These are phyloP conservation scores for Ips typographus DNA, from an alignment of 1,140 invertebrate species.

Conservation along the genomic window DNA sequence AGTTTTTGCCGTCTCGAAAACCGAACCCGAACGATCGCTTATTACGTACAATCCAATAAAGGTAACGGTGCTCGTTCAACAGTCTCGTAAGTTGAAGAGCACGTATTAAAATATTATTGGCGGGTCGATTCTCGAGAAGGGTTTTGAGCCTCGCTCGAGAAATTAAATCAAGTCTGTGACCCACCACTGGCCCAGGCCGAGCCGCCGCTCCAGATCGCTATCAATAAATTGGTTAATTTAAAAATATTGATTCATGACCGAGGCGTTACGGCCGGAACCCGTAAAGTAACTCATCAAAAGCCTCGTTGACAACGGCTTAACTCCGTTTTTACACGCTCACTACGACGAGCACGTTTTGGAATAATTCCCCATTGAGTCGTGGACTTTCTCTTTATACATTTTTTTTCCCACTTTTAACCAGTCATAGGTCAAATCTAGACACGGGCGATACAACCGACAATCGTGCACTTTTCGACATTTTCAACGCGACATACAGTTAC, in stretches of 20 bases:
- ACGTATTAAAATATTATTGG: too few species aligned
- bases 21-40: neutral
- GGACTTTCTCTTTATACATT: neutral
- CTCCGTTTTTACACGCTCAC: constrained; percentile 35
- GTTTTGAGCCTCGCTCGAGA: too few species aligned
- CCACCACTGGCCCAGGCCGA: constrained; percentile 23
- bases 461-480: too few species aligned
- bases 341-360: constrained; percentile 4
- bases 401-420: neutral
- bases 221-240: constrained; percentile 50
- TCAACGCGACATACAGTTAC: too few species aligned
- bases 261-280: constrained; percentile 40
- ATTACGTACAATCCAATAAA: constrained; percentile 2
- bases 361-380: constrained; percentile 1
- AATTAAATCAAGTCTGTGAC: neutral
- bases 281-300: constrained; percentile 41
- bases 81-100: neutral
- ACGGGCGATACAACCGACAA: neutral
- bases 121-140: too few species aligned
- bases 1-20: constrained; percentile 15
- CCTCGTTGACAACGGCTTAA: constrained; percentile 34
- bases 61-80: neutral
- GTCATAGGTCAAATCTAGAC: constrained; percentile 1
- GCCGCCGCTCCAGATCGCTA: constrained; percentile 40
- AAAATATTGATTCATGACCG: constrained; percentile 48